These are phyloP conservation scores for Falco cherrug DNA, from an alignment of 2,797 vertebrate species.

Conservation along the genomic window DNA sequence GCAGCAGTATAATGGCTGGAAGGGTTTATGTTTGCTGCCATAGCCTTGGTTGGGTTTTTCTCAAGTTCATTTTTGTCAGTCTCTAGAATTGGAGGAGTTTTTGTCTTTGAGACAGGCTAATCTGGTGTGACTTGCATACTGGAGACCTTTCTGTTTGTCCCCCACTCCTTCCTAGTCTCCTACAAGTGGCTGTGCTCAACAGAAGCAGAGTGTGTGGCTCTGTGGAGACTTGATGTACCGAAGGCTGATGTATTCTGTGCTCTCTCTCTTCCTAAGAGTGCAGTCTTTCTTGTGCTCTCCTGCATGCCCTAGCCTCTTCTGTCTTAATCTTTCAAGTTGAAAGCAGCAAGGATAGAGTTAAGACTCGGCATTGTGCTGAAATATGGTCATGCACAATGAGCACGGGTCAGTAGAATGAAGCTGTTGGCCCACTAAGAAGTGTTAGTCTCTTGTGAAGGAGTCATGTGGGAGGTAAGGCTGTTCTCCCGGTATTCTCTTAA, in stretches of 20 bases:
- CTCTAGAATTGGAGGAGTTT: not conserved
- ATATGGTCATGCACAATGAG: not conserved
- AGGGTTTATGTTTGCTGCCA: not conserved
- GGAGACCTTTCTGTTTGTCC: not conserved
- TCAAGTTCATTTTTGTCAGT: not conserved
- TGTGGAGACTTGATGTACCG: rapidly evolving
- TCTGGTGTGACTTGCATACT: not conserved
- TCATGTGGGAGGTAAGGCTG: not conserved
- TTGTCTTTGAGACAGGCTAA: not conserved
- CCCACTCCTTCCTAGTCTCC: not conserved
- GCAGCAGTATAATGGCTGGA: not conserved
- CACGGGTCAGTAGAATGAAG: not conserved
- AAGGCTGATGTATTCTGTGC: not conserved
- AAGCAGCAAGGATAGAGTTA: not conserved
- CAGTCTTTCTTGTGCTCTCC: not conserved
- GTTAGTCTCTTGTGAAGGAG: not conserved
- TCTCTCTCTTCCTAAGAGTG: not conserved
- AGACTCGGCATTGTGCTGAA: not conserved
- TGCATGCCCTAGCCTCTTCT: not conserved
- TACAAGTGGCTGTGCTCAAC: not conserved
- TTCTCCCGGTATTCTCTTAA: not conserved
- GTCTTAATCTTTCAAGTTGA: not conserved
- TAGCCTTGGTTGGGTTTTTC: not conserved
- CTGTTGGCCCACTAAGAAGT: not conserved
- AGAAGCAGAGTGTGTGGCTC: not conserved